Base-by-base conservation (phyloP, 2,888 invertebrate genomes). In the Achlya flavicornis region DNA sequence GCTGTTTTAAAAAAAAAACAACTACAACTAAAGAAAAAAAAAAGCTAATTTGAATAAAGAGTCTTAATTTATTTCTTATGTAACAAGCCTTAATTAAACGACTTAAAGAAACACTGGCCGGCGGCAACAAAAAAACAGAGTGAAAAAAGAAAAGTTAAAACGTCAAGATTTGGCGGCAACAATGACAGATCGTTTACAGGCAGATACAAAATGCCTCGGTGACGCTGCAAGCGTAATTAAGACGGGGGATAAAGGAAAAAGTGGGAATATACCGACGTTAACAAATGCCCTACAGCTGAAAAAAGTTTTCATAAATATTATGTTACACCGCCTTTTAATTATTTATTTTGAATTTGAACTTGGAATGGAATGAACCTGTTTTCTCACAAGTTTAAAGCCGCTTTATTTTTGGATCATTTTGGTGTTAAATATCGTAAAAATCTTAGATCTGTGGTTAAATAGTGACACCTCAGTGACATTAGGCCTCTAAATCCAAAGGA, bases 171-270 rank as follows among this genome's bases (percentile, higher is more conserved):
- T 80, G 82, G 84, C 82, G 79, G 74, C 72, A 74, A 78, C 77
- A 80, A 81, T 91, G 91, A 92, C 92, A 92, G 92, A 91, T 92
- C 85, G 90, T 86, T 91, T 88, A 91, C 93, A 92, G 53, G 53
- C 53, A 77, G 75, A 79, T 70, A 87, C 85, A 87, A 85, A 88
- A 90, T 90, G 90, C 89, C 88, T 69, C 73, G 26, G 60, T 78
- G 85, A 83, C 87, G 85, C 86, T 83, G 72, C 68, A 67, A 69
- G 74, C 77, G 70, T 87, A 86, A 87, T 87, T 87, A 86, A 72
- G 67, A 63, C 66, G 73, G 68, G 72, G 63, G 64, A 62, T 59
- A 58, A 66, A 67, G 77, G 75, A 75, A 73, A 73, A 76, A 73
- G 73, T 70, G 74, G 73, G 68, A 76, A 76, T 73, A 67, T 66